These are phyloP conservation scores for Crypturellus tataupa DNA, from an alignment of 2,797 vertebrate species.

Conservation along the genomic window DNA sequence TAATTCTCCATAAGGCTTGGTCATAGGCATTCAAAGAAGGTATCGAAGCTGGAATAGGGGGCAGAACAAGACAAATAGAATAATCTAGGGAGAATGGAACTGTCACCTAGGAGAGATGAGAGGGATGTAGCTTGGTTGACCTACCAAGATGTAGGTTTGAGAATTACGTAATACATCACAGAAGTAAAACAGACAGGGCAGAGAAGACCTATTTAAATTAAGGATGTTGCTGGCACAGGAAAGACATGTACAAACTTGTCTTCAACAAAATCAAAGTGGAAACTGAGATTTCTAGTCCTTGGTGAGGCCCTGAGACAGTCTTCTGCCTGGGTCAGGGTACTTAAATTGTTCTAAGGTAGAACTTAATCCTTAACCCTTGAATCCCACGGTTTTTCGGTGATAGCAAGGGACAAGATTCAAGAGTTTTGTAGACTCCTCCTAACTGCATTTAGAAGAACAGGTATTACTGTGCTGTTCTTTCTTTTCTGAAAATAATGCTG, in stretches of 20 bases:
- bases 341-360: neutral
- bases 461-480: neutral
- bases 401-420: neutral
- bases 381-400: neutral
- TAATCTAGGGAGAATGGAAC: neutral
- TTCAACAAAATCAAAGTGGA: neutral
- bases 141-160: neutral
- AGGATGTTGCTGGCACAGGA: neutral
- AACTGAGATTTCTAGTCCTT: neutral
- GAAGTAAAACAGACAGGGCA: neutral
- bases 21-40: neutral
- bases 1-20: neutral
- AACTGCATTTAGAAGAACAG: neutral
- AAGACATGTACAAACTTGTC: neutral
- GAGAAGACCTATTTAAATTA: neutral
- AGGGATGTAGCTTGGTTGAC: neutral
- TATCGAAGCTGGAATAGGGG: neutral
- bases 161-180: neutral
- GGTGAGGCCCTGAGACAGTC: neutral
- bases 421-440: neutral
- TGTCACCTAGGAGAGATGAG: neutral
- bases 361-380: neutral
- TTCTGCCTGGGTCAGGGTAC: neutral
- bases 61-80: neutral
- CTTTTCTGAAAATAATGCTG: neutral